phyloP scores from a whole-genome alignment of 2,797 vertebrate species.

The Bradypodion pumilum region DNA sequence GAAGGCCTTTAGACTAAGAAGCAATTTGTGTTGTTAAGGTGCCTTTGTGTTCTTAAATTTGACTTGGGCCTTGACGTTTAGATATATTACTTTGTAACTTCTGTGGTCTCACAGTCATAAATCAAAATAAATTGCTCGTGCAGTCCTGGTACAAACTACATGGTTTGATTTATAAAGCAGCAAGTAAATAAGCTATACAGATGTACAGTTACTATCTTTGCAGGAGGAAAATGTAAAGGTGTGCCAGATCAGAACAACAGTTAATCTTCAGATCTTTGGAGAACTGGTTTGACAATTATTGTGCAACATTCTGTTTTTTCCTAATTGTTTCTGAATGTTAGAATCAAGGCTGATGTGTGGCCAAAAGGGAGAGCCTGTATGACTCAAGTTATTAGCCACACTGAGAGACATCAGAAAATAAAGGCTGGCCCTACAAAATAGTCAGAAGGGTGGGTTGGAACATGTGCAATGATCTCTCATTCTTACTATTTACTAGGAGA shows the following conservation, averaged over 20 bases:
- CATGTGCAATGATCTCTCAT: not conserved
- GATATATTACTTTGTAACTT: not conserved
- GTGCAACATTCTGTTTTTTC: not conserved
- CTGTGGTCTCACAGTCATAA: not conserved
- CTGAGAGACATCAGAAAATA: not conserved
- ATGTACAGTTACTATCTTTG: not conserved
- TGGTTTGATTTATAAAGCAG: not conserved
- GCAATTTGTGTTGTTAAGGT: not conserved
- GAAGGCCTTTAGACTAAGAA: not conserved
- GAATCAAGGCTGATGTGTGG: not conserved
- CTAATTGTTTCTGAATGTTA: not conserved
- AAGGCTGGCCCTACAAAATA: not conserved
- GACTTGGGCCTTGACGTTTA: not conserved
- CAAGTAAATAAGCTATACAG: not conserved
- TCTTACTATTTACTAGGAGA: too few relatives aligned
- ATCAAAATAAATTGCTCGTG: not conserved
- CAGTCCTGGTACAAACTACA: not conserved
- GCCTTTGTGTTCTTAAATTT: not conserved
- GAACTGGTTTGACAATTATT: not conserved
- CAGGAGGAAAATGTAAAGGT: not conserved
- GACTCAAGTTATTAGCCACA: not conserved
- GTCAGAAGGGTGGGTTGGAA: not conserved
- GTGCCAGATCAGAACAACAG: not conserved
- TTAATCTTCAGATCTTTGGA: not conserved
- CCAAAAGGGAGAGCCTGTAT: not conserved